Percentiles rank a stretch among this genome's conserved stretches.
These are phyloP conservation scores for Peribatodes rhomboidaria DNA, from an alignment of 2,888 invertebrate species.

Conservation along the genomic window DNA sequence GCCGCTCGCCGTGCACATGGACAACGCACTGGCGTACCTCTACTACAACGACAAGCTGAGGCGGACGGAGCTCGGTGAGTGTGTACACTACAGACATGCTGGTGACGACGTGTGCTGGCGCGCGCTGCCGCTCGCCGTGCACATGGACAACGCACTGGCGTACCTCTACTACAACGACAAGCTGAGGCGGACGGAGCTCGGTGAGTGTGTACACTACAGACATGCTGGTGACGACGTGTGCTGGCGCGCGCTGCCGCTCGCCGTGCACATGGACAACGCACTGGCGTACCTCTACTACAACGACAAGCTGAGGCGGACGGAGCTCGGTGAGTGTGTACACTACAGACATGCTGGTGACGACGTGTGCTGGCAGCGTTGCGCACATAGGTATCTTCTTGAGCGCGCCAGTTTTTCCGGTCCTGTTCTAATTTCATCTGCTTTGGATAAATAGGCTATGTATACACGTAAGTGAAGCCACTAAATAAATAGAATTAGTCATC, in stretches of 20 bases:
- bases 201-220: no score
- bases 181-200: slow-evolving; percentile 95
- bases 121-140: slow-evolving; percentile 93
- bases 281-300: slow-evolving; percentile 97
- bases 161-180: slow-evolving; percentile 98
- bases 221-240: no score
- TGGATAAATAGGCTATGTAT: no score
- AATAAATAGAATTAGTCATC: no score
- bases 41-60: slow-evolving; percentile 97
- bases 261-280: slow-evolving; percentile 98
- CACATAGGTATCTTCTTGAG: no score
- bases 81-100: no score
- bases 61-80: slow-evolving; percentile 93
- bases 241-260: slow-evolving; percentile 92
- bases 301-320: slow-evolving; percentile 96
- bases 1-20: slow-evolving; percentile 94
- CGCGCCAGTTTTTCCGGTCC: no score
- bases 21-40: slow-evolving; percentile 98
- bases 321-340: slow-evolving; percentile 92
- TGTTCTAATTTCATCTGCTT: no score
- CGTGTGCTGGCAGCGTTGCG: no score
- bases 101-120: no score
- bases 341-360: no score
- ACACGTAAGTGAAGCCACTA: no score
- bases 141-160: slow-evolving; percentile 98